phyloP scores from a whole-genome alignment of 2,888 invertebrate genomes.

The Harpalus rufipes region DNA sequence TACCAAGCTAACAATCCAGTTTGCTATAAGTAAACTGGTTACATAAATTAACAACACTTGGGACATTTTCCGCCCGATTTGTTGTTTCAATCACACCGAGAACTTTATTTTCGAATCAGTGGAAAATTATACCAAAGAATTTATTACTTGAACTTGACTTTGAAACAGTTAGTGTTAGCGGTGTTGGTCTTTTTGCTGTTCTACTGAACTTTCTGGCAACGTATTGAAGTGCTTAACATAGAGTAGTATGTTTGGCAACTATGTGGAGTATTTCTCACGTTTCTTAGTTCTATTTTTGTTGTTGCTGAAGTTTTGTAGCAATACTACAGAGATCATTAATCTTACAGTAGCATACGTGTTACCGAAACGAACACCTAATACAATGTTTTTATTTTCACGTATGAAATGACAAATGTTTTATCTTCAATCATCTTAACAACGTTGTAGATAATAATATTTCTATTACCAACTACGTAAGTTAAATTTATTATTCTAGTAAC shows the following conservation, averaged over 20 bases:
- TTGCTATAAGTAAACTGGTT: too few species aligned
- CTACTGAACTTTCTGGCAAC: not conserved
- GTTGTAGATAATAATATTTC: not conserved
- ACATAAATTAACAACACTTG: too few species aligned
- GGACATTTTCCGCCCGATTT: not conserved
- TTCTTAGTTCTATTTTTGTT: slow-evolving; percentile 1
- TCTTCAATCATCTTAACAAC: not conserved
- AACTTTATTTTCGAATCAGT: slow-evolving; percentile 48
- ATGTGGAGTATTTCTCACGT: not conserved
- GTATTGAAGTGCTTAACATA: not conserved
- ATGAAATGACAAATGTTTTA: slow-evolving; percentile 2
- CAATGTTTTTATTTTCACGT: not conserved
- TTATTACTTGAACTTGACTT: slow-evolving; percentile 22
- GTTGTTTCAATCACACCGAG: slow-evolving; percentile 23
- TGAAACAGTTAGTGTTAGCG: not conserved
- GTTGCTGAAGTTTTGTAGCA: not conserved
- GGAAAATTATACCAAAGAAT: slow-evolving; percentile 11
- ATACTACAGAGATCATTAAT: not conserved
- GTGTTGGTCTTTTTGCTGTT: not conserved
- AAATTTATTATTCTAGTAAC: too few species aligned
- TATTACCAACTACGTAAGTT: too few species aligned
- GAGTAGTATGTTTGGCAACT: not conserved
- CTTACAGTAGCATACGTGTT: not conserved
- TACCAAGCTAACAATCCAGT: too few species aligned
- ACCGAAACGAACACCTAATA: not conserved